These are phyloP conservation scores for Pogonus chalceus DNA, from an alignment of 1,140 invertebrate genomes.

Conservation along the genomic window DNA sequence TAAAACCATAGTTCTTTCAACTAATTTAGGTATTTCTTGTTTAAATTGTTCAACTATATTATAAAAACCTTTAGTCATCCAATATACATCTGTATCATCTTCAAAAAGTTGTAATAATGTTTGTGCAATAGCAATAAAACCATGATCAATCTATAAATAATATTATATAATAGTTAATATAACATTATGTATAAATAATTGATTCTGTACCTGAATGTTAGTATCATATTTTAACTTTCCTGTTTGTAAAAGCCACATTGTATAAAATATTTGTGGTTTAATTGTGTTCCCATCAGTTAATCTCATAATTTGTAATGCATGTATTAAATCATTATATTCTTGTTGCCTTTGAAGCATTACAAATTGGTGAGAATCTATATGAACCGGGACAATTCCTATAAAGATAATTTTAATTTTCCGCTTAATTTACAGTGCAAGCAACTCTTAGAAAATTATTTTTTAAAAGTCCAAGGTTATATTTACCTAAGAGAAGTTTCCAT, in stretches of 20 bases:
- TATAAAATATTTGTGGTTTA: slow-evolving; percentile 51
- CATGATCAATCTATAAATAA: slow-evolving; percentile 40
- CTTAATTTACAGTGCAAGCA: not conserved
- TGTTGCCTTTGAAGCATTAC: slow-evolving; percentile 58
- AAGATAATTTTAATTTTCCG: slow-evolving; percentile 13
- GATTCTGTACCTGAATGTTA: slow-evolving; percentile 19
- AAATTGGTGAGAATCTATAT: slow-evolving; percentile 62
- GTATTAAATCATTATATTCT: slow-evolving; percentile 64
- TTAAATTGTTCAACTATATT: slow-evolving; percentile 53
- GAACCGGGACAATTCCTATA: slow-evolving; percentile 60
- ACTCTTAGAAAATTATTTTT: not conserved
- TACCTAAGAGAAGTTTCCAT: slow-evolving; percentile 78
- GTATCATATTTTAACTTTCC: slow-evolving; percentile 42
- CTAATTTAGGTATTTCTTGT: slow-evolving; percentile 50
- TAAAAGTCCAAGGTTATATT: slow-evolving; percentile 16
- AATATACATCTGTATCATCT: slow-evolving; percentile 65
- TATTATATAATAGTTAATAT: slow-evolving; percentile 12
- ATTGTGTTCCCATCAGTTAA: slow-evolving; percentile 44
- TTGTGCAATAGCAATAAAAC: slow-evolving; percentile 53
- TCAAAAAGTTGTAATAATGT: slow-evolving; percentile 58
- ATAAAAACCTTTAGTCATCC: slow-evolving; percentile 63
- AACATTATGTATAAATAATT: slow-evolving; percentile 1
- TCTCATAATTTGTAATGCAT: slow-evolving; percentile 56
- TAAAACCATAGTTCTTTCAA: slow-evolving; percentile 51
- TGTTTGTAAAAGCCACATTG: slow-evolving; percentile 67